Conservation (phyloP, 1,140 invertebrate species). For the Thalassaphorura encarpata region DNA sequence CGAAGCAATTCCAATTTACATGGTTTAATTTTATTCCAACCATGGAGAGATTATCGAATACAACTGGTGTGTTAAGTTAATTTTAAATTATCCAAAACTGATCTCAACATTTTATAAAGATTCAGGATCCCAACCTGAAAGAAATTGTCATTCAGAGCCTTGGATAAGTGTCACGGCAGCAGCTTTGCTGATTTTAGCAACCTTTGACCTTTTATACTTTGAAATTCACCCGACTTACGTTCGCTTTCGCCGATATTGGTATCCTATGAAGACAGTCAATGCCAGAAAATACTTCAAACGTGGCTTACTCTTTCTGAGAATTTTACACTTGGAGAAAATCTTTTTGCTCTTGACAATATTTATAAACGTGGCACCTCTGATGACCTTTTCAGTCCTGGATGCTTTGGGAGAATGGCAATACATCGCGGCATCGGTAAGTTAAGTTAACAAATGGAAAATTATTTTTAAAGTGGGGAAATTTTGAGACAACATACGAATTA, state of each 20-base stretch:
- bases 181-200: not conserved
- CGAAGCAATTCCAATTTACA: not conserved
- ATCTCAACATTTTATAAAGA: too few species aligned
- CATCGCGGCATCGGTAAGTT: slow-evolving; percentile 1
- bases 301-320: not conserved
- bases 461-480: too few species aligned
- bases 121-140: not conserved
- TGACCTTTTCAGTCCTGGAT: not conserved
- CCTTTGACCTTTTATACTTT: not conserved
- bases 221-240: not conserved
- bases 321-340: not conserved
- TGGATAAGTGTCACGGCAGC: not conserved
- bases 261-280: not conserved
- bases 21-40: too few species aligned
- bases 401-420: not conserved
- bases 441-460: too few species aligned
- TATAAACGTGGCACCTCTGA: not conserved
- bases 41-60: too few species aligned
- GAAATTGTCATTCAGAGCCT: not conserved
- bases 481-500: not conserved
- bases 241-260: not conserved
- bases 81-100: too few species aligned
- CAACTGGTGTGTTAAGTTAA: too few species aligned
- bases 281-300: not conserved
- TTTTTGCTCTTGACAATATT: not conserved